Evolutionary conservation across 2,888 invertebrate species (phyloP).

Genomic region (Punctoribates punctum): DNA sequence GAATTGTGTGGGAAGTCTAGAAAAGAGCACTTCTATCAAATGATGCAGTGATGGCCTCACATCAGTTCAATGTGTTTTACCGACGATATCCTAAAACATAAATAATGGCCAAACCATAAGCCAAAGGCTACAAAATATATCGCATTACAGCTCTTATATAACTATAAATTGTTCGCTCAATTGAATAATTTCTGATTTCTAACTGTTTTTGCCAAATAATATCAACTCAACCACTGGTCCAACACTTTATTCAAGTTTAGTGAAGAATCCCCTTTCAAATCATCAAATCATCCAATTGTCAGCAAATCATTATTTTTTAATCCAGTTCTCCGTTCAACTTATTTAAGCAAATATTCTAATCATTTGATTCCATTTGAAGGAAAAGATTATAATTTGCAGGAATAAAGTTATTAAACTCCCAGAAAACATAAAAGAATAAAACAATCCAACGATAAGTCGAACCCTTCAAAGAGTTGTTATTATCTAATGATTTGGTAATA

Average conservation of each 20-base stretch:
- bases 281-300: no score
- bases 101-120: conserved; percentile 7
- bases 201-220: background rate
- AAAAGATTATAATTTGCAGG: no score
- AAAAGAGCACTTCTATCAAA: conserved; percentile 1
- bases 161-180: conserved; percentile 7
- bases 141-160: conserved; percentile 17
- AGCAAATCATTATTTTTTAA: no score
- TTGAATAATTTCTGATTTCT: background rate
- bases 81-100: background rate
- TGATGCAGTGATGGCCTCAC: background rate
- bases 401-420: no score
- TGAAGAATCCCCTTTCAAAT: background rate
- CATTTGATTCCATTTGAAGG: no score
- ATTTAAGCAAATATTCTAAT: no score
- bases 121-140: background rate
- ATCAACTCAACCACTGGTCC: background rate
- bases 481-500: no score
- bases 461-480: no score
- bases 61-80: conserved; percentile 24
- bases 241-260: background rate
- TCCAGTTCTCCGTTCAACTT: no score
- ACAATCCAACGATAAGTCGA: no score
- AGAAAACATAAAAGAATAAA: no score
- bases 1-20: conserved; percentile 3